phyloP scores from a whole-genome alignment of 2,888 invertebrate species.

The Thymelicus sylvestris region DNA sequence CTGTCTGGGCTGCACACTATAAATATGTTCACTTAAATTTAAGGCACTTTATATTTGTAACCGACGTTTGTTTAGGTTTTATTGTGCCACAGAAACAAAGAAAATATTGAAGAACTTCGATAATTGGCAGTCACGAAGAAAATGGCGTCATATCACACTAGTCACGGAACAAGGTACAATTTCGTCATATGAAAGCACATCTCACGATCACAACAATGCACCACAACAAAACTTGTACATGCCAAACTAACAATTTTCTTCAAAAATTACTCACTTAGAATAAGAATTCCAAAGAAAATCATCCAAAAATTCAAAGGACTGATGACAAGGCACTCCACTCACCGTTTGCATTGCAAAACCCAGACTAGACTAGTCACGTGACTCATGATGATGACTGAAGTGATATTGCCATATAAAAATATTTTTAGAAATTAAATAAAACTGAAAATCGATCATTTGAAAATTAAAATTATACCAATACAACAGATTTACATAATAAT shows the following conservation, averaged over 20 bases:
- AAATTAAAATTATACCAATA: no score
- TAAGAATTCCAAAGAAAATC: slow-evolving; percentile 84
- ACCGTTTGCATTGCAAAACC: slow-evolving; percentile 85
- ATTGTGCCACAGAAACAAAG: slow-evolving; percentile 49
- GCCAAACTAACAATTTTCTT: slow-evolving; percentile 61
- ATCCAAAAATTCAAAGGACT: slow-evolving; percentile 83
- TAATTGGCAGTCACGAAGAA: slow-evolving; percentile 85
- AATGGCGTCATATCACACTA: slow-evolving; percentile 85
- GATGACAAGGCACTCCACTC: slow-evolving; percentile 86
- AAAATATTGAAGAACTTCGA: slow-evolving; percentile 75
- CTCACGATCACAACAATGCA: slow-evolving; percentile 67
- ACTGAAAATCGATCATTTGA: no score
- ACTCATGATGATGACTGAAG: no score
- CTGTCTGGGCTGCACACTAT: slow-evolving; percentile 19
- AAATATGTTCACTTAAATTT: slow-evolving; percentile 32
- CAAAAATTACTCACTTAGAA: slow-evolving; percentile 82
- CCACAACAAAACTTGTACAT: slow-evolving; percentile 62
- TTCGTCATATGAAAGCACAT: slow-evolving; percentile 75
- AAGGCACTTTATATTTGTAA: slow-evolving; percentile 30
- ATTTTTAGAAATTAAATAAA: background rate
- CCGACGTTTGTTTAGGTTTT: slow-evolving; percentile 18
- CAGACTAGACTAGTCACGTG: slow-evolving; percentile 66
- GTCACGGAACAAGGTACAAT: slow-evolving; percentile 84
- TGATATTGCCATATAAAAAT: slow-evolving; percentile 45
- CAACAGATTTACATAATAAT: no score